Evolutionary conservation across 2,888 invertebrate species (phyloP), one percentile per base, ranked within the genome.

Genomic region (Pseudanteris insignis): DNA sequence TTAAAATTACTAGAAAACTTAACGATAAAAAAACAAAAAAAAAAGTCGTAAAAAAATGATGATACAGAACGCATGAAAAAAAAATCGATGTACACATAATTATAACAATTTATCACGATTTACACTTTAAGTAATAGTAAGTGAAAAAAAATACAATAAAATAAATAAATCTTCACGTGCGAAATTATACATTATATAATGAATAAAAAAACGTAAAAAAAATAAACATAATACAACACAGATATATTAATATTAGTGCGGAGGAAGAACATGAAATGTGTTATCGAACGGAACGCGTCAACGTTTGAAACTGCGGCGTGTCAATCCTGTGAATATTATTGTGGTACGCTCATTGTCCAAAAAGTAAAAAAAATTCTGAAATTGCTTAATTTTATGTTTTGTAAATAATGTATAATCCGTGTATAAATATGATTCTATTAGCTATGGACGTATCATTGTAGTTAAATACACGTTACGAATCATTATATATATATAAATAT

Each of bases 381-480:
- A 70, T 72, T 73, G 73, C 77, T 76, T 68, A 74, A 74, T 70
- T 73, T 69, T 76, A 71, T 69, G 72, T 76, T 75, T 69, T 79
- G 79, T 79, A 79, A 68, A 79, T 79, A 79, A 77, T 79, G 79
- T 79, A 79, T 79, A 79, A 79, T 79, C 76, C 74, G 73, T 79
- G 79, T 79, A 79, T 77, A 79, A 79, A 79, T 71, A 76, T 76
- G 70, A 78, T 68, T 74, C 69, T 70, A 73, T 68, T 75, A 77
- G 73, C 69, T 74, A 71, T 75, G 74, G 73, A 72, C 73, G 71
- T 77, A 77, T 74, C 73, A 77, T 72, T 76, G 75, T 78, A 78
- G 78, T 73, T 74, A 72, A 75, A 73, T 73, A 75, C 54, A 48
- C 74, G 72, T 78, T 79, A 78, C 73, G 75, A 71, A 78, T 78